These are phyloP conservation scores for Alosa sapidissima DNA, from an alignment of 2,797 vertebrate species.

Conservation along the genomic window DNA sequence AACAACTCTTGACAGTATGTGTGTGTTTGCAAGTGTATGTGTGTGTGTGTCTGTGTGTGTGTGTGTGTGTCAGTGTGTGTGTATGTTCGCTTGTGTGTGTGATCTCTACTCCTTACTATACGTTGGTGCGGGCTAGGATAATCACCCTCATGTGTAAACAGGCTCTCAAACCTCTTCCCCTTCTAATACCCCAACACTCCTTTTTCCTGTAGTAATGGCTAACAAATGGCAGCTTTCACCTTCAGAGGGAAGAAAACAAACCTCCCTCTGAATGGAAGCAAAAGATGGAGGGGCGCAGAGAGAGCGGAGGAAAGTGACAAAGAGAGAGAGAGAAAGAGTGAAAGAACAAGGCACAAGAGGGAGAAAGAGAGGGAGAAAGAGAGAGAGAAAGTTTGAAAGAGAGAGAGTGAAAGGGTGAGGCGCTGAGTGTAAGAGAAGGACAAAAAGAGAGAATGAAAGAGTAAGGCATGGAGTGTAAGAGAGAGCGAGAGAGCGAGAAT, in stretches of 20 bases:
- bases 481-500: neutral
- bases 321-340: conserved; percentile 8
- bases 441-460: neutral
- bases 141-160: neutral
- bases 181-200: conserved; percentile 6
- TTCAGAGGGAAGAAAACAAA: neutral
- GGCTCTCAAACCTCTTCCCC: neutral
- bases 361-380: neutral
- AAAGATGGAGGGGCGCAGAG: neutral
- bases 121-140: neutral
- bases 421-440: neutral
- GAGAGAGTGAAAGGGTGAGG: conserved; percentile 13
- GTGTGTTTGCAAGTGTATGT: neutral
- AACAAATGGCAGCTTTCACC: conserved; percentile 3
- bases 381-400: neutral
- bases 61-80: neutral
- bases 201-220: neutral
- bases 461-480: neutral
- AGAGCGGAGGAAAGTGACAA: neutral
- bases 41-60: neutral
- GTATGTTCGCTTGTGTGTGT: neutral
- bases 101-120: neutral
- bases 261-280: neutral
- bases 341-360: neutral
- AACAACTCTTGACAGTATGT: neutral